Conservation (phyloP, 2,888 invertebrate genomes). For the Eucera pruinosa region DNA sequence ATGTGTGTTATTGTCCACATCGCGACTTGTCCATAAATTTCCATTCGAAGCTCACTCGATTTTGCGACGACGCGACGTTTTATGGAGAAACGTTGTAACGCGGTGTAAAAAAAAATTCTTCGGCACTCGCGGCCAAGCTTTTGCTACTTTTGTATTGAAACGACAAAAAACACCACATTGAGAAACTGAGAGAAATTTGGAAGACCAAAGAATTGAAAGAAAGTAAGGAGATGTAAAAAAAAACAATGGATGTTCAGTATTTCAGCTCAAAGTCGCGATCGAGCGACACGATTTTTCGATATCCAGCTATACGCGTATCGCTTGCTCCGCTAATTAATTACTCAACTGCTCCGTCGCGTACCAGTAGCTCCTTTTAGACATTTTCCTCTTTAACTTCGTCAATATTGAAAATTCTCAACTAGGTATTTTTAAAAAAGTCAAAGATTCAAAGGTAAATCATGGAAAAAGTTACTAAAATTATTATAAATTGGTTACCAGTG, state of each 20-base stretch:
- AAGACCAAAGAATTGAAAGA: neutral
- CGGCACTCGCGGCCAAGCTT: conserved; percentile 59
- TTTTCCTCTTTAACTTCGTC: neutral
- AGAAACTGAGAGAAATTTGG: conserved; percentile 19
- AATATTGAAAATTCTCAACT: neutral
- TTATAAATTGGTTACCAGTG: neutral
- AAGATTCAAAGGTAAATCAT: no score
- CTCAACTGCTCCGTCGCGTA: conserved; percentile 10
- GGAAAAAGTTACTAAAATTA: neutral
- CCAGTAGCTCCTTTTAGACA: conserved; percentile 18
- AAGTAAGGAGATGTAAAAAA: neutral
- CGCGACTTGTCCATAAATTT: conserved; percentile 20
- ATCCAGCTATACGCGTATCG: conserved; percentile 24
- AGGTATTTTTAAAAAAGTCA: no score
- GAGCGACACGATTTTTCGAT: conserved; percentile 25
- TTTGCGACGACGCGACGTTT: conserved; percentile 5
- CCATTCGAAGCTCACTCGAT: conserved; percentile 26
- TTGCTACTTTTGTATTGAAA: conserved; percentile 65
- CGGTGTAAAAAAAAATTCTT: conserved; percentile 21
- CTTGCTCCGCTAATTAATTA: conserved; percentile 40
- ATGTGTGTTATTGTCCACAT: conserved; percentile 14
- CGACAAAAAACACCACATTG: conserved; percentile 19
- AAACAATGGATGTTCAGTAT: conserved; percentile 6
- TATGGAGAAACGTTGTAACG: neutral
- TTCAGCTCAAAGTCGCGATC: conserved; percentile 18